Evolutionary conservation across 2,888 invertebrate genomes (phyloP).

Genomic region (Incurvaria masculella): DNA sequence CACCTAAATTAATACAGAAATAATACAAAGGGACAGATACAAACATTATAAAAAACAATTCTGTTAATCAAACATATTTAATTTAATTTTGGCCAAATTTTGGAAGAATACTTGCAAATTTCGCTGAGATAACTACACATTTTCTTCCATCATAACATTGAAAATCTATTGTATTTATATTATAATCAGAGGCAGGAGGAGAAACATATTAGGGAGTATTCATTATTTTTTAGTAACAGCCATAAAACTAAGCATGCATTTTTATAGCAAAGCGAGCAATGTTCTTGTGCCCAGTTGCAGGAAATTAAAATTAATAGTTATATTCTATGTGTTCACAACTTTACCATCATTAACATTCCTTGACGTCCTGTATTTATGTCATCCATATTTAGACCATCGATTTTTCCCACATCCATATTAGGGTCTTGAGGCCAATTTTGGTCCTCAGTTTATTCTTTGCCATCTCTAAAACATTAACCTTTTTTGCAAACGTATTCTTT

Average conservation of each 20-base stretch:
- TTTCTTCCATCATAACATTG: background rate
- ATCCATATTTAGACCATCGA: conserved; percentile 12
- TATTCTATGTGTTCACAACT: conserved; percentile 11
- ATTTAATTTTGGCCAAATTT: conserved; percentile 46
- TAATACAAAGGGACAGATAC: conserved; percentile 27
- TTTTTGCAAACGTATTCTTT: conserved; percentile 6
- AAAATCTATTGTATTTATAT: conserved; percentile 6
- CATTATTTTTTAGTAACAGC: conserved; percentile 9
- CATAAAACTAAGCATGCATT: conserved; percentile 9
- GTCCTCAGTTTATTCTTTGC: background rate
- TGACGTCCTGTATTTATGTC: no score
- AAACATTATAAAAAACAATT: conserved; percentile 6
- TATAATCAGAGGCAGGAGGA: no score
- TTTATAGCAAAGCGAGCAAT: no score
- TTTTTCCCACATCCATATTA: conserved; percentile 9
- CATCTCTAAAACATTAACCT: background rate
- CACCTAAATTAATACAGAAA: conserved; percentile 21
- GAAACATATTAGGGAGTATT: no score
- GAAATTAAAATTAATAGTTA: conserved; percentile 5
- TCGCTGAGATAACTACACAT: conserved; percentile 1
- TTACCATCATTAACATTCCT: no score
- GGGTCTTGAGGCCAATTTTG: conserved; percentile 1
- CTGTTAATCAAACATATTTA: conserved; percentile 24
- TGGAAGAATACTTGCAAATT: conserved; percentile 38
- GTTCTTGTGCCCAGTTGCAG: no score